Percentiles rank a stretch among this genome's conserved stretches.
Evolutionary conservation across 2,113 vertebrate species (phyloP).

Genomic region (Dascyllus trimaculatus): DNA sequence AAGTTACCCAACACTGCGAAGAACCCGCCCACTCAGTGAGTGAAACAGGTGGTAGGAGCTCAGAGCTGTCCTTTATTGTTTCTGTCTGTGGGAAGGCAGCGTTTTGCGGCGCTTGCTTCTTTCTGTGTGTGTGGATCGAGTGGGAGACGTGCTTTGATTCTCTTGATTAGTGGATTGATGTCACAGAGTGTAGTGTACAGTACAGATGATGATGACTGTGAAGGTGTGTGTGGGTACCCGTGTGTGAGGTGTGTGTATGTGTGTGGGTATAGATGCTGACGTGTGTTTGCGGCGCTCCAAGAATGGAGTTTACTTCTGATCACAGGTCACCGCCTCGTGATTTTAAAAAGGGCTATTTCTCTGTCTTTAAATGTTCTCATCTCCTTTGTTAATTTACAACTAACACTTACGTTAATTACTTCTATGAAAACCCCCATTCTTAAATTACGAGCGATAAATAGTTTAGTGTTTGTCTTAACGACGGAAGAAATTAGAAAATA

Average conservation of each 20-base stretch:
- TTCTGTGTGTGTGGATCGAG: constrained; percentile 17
- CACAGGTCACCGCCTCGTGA: constrained; percentile 78
- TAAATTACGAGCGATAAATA: constrained; percentile 8
- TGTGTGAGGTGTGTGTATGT: constrained; percentile 16
- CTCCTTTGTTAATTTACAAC: neutral
- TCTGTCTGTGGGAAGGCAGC: constrained; percentile 24
- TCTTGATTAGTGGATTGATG: constrained; percentile 49
- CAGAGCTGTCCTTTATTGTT: constrained; percentile 61
- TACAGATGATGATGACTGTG: constrained; percentile 18
- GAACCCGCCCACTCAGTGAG: constrained; percentile 25
- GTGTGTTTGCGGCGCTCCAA: constrained; percentile 63
- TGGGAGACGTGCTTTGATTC: constrained; percentile 42
- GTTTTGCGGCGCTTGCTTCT: constrained; percentile 8
- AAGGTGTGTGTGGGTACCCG: neutral
- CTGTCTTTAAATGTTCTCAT: constrained; percentile 35
- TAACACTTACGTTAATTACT: neutral
- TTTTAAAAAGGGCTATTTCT: constrained; percentile 82
- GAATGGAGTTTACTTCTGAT: constrained; percentile 80
- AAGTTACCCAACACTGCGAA: neutral
- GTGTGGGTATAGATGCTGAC: constrained; percentile 16
- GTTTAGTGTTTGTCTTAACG: constrained; percentile 15
- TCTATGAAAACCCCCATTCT: neutral
- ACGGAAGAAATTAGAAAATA: constrained; percentile 44
- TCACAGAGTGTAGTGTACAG: constrained; percentile 28
- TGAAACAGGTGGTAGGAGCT: constrained; percentile 67